phyloP scores from a whole-genome alignment of 2,888 invertebrate genomes.

The Dasysyrphus albostriatus region DNA sequence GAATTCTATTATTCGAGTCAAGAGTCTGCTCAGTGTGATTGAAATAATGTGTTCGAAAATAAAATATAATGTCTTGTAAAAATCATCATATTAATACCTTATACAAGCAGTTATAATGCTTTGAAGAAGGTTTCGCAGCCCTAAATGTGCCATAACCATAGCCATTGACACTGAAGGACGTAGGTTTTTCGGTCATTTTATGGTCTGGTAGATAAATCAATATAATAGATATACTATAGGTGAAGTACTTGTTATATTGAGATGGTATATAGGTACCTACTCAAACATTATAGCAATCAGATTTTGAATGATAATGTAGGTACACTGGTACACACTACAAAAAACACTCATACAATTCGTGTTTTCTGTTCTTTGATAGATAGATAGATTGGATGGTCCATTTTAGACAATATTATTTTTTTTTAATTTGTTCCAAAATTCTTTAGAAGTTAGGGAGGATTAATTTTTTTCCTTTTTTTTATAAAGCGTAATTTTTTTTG shows the following conservation, averaged over 20 bases:
- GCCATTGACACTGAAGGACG: slow-evolving; percentile 35
- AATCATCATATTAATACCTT: slow-evolving; percentile 6
- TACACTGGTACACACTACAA: no score
- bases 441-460: no score
- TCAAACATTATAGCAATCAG: neutral
- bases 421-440: no score
- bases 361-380: no score
- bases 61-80: slow-evolving; percentile 12
- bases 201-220: slow-evolving; percentile 35
- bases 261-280: no score
- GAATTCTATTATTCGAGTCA: neutral
- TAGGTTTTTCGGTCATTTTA: slow-evolving; percentile 29
- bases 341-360: neutral
- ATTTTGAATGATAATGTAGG: slow-evolving; percentile 7
- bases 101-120: slow-evolving; percentile 3
- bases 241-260: neutral
- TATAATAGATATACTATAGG: no score
- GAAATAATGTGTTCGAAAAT: slow-evolving; percentile 9
- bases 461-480: no score
- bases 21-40: slow-evolving; percentile 5
- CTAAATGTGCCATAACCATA: slow-evolving; percentile 54
- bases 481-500: no score
- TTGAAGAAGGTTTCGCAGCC: slow-evolving; percentile 13
- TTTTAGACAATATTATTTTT: no score
- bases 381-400: no score